Percentiles rank a stretch among this genome's conserved stretches.
These are phyloP conservation scores for Rhamphomyia laevipes DNA, from an alignment of 2,888 invertebrate genomes.

Conservation along the genomic window DNA sequence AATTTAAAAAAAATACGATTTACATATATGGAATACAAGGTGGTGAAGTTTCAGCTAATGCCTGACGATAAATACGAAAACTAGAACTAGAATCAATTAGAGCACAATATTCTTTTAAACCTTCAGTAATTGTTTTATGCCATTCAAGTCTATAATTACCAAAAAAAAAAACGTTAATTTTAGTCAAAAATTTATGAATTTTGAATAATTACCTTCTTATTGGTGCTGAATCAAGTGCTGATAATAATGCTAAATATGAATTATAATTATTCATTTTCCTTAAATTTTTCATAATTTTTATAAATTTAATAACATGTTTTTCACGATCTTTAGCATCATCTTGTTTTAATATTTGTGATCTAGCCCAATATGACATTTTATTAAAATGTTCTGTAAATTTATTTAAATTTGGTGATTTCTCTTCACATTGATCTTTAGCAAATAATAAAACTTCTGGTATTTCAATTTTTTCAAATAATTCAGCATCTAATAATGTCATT, in stretches of 20 bases:
- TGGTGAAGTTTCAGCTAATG: conserved; percentile 86
- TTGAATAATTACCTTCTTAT: conserved; percentile 39
- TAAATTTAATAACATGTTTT: conserved; percentile 86
- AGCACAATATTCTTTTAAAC: conserved; percentile 86
- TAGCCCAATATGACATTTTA: conserved; percentile 98
- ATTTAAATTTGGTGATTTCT: conserved; percentile 91
- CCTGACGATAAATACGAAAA: conserved; percentile 91
- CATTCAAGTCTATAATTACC: conserved; percentile 69
- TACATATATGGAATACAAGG: conserved; percentile 99
- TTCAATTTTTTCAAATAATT: conserved; percentile 91
- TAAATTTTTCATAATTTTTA: conserved; percentile 97
- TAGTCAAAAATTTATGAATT: neutral
- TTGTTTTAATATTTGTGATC: conserved; percentile 84
- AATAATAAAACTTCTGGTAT: conserved; percentile 94
- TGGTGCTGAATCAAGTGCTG: conserved; percentile 94
- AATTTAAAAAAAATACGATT: conserved; percentile 37
- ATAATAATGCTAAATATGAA: conserved; percentile 90
- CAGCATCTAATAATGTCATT: conserved; percentile 93
- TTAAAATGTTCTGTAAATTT: conserved; percentile 98
- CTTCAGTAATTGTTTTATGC: conserved; percentile 84
- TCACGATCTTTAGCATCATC: conserved; percentile 91
- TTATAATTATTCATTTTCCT: conserved; percentile 98
- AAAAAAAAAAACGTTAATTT: neutral
- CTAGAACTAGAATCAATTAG: conserved; percentile 97
- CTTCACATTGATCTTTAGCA: conserved; percentile 96